Evolutionary conservation across 2,888 invertebrate species (phyloP).

Genomic region (Thymelicus sylvestris): DNA sequence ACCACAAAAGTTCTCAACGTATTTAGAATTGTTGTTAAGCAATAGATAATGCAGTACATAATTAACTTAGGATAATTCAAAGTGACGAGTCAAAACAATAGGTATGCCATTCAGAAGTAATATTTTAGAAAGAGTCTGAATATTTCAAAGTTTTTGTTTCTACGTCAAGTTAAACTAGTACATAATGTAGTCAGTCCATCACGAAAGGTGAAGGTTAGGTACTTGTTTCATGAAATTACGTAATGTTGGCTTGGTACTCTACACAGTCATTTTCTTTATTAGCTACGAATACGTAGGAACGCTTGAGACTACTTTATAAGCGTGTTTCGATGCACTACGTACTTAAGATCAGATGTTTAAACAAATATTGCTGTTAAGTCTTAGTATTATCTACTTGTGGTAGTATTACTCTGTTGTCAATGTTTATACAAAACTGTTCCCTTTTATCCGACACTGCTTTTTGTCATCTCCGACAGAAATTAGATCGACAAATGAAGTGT

Average conservation of each 20-base stretch:
- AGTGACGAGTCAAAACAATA: conserved; percentile 15
- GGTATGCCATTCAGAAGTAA: neutral
- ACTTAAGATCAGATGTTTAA: too few species aligned
- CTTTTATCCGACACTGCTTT: too few species aligned
- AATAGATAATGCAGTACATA: neutral
- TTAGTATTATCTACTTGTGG: too few species aligned
- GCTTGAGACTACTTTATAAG: conserved; percentile 40
- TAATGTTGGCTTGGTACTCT: conserved; percentile 46
- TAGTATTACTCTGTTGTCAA: too few species aligned
- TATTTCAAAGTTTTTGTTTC: conserved; percentile 34
- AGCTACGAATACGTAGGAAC: conserved; percentile 49
- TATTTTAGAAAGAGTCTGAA: conserved; percentile 17
- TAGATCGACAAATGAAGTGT: too few species aligned
- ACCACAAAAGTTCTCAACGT: neutral
- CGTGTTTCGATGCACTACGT: neutral
- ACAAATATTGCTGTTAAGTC: too few species aligned
- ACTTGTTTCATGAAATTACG: conserved; percentile 55
- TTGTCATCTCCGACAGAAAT: too few species aligned
- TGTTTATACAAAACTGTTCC: too few species aligned
- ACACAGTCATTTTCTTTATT: conserved; percentile 58
- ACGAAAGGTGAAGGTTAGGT: conserved; percentile 73
- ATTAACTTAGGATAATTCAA: neutral
- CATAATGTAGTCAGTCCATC: conserved; percentile 52
- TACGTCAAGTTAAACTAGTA: conserved; percentile 23
- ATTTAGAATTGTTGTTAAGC: neutral